Evolutionary conservation across 2,797 vertebrate species (phyloP).

Genomic region (Myripristis murdjan): DNA sequence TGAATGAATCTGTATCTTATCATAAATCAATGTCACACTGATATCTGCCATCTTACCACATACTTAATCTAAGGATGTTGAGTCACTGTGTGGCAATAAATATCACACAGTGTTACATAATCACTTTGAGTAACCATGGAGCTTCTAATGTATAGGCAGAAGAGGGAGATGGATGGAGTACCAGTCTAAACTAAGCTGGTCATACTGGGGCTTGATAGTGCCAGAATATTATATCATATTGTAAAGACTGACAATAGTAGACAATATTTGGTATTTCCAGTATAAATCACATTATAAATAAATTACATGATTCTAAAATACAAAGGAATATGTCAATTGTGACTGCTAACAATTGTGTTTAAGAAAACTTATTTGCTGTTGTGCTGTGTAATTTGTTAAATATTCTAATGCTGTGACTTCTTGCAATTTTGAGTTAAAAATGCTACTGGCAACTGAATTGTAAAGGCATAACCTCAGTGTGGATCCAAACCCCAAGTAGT

Average conservation of each 20-base stretch:
- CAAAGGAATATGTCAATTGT: too few species aligned
- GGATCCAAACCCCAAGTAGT: slow-evolving; percentile 26
- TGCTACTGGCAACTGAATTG: background rate
- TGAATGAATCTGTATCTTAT: slow-evolving; percentile 42
- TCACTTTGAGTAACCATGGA: slow-evolving; percentile 72
- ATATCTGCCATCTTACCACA: slow-evolving; percentile 62
- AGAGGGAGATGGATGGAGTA: slow-evolving; percentile 9
- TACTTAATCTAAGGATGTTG: slow-evolving; percentile 69
- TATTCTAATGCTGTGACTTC: background rate
- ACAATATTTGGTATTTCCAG: too few species aligned
- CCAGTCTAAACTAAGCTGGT: slow-evolving; percentile 17
- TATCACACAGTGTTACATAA: slow-evolving; percentile 78
- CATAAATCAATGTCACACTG: slow-evolving; percentile 61
- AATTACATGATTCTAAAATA: too few species aligned
- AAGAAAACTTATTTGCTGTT: background rate
- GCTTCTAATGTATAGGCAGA: slow-evolving; percentile 67
- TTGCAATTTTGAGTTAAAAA: background rate
- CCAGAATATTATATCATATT: background rate
- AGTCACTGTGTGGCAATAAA: slow-evolving; percentile 78
- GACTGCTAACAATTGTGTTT: too few species aligned
- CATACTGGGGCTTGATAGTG: background rate
- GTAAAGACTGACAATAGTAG: background rate
- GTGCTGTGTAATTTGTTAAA: background rate
- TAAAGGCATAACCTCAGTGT: background rate
- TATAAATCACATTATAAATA: too few species aligned